Evolutionary conservation across 2,888 invertebrate species (phyloP), one percentile per base, ranked within the genome.

Genomic region (Cantharis rufa): DNA sequence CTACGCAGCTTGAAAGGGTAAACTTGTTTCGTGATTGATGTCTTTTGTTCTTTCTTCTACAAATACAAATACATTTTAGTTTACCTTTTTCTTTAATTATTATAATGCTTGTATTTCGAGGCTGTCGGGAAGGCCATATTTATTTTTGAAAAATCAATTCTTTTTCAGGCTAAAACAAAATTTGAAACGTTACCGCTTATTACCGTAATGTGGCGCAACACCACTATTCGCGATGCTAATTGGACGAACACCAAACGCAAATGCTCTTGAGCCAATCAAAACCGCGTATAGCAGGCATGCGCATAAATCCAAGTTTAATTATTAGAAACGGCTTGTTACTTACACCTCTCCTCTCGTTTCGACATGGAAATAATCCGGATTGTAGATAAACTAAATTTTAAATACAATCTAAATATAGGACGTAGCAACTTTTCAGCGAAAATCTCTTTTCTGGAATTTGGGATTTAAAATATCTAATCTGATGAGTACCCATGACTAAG

Each of bases 1-100:
- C 71, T 71, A 71, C 48, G 48, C 32, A 69, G 74, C 71, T 74
- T 71, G 70, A 77, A 77, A 77, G 77, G 77, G 77, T 74, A 77
- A 66, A 62, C 69, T 28, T 69, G 69, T 61, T 66, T 70, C 69
- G 68, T 69, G 70, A 66, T 72, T 76, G 72, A 76, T 76, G 66
- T 62, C 27, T 32, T 63, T 69, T 70, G 73, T 69, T 62, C 69
- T 69, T 62, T 27, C 69, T 18, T 18, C 11, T 15, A 63, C 15
- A 63, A 63, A 63, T 18, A 63, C 63, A 63, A 63, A 63, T 18
- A 48, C 9, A 32, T 32, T 32, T 32, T 32, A 48, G 48, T 48
- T 48, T 48, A 48, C 48, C 48, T 48, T 48, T 28, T 48, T 48
- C 48, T 48, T 48, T 48, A 48, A 48, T 48, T 48, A 48, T 48